Evolutionary conservation across 2,888 invertebrate species (phyloP).

Genomic region (Drosophila fulvimacula): DNA sequence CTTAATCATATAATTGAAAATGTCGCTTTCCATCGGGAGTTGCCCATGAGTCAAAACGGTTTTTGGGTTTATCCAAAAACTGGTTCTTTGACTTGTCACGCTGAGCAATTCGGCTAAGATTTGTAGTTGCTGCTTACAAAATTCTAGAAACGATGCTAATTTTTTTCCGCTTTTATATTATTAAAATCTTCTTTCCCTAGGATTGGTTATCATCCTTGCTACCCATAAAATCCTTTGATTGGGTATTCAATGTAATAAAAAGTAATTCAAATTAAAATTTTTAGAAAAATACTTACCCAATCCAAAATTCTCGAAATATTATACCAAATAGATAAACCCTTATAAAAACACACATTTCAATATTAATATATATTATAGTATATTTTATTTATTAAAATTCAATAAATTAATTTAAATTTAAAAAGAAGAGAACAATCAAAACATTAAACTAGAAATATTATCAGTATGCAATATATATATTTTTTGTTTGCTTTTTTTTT

Average conservation of each 20-base stretch:
- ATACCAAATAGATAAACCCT: no score
- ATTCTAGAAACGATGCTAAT: not conserved
- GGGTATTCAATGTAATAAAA: no score
- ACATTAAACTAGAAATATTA: slow-evolving; percentile 76
- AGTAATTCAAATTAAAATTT: no score
- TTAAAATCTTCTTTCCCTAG: no score
- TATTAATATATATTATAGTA: slow-evolving; percentile 24
- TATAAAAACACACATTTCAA: not conserved
- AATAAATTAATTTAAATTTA: slow-evolving; percentile 76
- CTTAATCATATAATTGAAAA: not conserved
- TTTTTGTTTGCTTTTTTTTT: slow-evolving; percentile 34
- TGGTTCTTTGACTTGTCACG: slow-evolving; percentile 4
- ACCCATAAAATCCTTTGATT: no score
- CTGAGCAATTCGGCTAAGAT: not conserved
- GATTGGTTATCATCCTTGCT: no score
- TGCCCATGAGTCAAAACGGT: slow-evolving; percentile 31
- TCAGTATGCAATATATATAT: slow-evolving; percentile 54
- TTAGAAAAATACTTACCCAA: no score
- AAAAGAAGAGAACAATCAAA: slow-evolving; percentile 75
- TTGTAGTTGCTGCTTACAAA: not conserved
- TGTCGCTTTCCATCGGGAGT: slow-evolving; percentile 2
- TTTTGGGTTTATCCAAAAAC: slow-evolving; percentile 7
- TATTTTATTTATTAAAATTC: slow-evolving; percentile 70
- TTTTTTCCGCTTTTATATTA: no score
- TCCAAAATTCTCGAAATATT: no score